Conservation (phyloP, 2,797 vertebrate species). For the Diglossa cyanea region DNA sequence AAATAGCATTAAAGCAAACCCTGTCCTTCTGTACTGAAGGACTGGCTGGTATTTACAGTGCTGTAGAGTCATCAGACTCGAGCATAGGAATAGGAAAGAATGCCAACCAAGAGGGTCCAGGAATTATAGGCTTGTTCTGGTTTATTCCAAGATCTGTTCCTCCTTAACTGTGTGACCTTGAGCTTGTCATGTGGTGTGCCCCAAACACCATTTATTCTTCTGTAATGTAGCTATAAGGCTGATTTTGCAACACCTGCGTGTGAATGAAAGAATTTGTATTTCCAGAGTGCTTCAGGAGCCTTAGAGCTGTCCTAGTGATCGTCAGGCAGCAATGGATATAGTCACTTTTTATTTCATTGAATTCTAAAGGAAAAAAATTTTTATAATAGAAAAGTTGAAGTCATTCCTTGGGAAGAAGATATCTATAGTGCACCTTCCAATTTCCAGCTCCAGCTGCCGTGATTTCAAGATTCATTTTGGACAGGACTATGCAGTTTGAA, state of each 20-base stretch:
- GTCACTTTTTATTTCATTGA: not conserved
- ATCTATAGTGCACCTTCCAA: not conserved
- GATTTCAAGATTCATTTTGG: not conserved
- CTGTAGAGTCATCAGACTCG: slow-evolving; percentile 37
- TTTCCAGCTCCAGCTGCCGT: not conserved
- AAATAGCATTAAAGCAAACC: slow-evolving; percentile 65
- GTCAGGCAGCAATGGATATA: not conserved
- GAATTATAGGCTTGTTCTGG: slow-evolving; percentile 43
- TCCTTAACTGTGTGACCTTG: slow-evolving; percentile 42
- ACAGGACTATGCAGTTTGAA: not conserved
- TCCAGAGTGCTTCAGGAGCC: not conserved
- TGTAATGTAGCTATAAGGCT: not conserved
- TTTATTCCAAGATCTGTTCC: slow-evolving; percentile 41
- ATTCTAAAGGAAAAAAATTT: not conserved
- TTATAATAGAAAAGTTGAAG: not conserved
- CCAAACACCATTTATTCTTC: not conserved
- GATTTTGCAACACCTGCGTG: not conserved
- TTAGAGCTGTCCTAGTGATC: not conserved
- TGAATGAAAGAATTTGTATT: not conserved
- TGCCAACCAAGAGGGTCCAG: slow-evolving; percentile 31
- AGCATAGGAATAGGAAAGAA: slow-evolving; percentile 61
- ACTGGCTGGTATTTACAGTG: slow-evolving; percentile 64
- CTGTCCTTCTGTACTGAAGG: slow-evolving; percentile 65
- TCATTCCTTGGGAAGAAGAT: not conserved
- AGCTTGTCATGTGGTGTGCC: not conserved